Percentiles rank a stretch among this genome's conserved stretches.
phyloP scores from a whole-genome alignment of 2,797 vertebrate genomes.

The Graptemys geographica region DNA sequence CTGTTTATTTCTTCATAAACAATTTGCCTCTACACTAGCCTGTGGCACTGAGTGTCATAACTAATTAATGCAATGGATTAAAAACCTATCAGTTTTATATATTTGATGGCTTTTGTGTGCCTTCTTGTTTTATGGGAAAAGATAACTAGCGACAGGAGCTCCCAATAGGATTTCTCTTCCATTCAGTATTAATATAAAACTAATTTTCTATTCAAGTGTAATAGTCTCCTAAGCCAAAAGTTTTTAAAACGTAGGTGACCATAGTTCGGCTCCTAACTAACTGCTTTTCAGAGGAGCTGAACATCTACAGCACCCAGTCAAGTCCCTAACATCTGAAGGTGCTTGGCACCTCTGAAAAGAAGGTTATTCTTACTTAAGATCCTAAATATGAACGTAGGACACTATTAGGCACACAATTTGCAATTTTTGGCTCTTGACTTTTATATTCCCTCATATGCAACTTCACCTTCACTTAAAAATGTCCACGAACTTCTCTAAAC shows the following conservation, averaged over 20 bases:
- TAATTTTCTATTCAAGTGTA: not conserved
- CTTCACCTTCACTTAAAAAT: not conserved
- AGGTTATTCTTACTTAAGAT: not conserved
- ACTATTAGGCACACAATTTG: not conserved
- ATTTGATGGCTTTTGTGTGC: not conserved
- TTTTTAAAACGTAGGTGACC: not conserved
- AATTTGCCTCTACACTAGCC: not conserved
- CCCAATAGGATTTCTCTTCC: not conserved
- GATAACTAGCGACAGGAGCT: not conserved
- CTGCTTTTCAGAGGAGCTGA: not conserved
- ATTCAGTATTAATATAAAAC: not conserved
- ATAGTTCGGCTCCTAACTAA: not conserved
- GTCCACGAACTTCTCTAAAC: not conserved
- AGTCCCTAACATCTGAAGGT: not conserved
- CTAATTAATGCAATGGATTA: not conserved
- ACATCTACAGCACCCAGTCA: not conserved
- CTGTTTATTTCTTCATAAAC: not conserved
- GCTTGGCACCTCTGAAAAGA: not conserved
- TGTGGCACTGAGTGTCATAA: not conserved
- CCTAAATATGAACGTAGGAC: not conserved
- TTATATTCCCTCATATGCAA: not conserved
- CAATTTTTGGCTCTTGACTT: not conserved
- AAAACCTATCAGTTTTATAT: not conserved
- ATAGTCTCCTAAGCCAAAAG: not conserved
- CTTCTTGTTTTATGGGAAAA: not conserved